Evolutionary conservation across 35 echinoderm and acorn worm genomes (phyloP).

Genomic region (Eucidaris tribuloides): DNA sequence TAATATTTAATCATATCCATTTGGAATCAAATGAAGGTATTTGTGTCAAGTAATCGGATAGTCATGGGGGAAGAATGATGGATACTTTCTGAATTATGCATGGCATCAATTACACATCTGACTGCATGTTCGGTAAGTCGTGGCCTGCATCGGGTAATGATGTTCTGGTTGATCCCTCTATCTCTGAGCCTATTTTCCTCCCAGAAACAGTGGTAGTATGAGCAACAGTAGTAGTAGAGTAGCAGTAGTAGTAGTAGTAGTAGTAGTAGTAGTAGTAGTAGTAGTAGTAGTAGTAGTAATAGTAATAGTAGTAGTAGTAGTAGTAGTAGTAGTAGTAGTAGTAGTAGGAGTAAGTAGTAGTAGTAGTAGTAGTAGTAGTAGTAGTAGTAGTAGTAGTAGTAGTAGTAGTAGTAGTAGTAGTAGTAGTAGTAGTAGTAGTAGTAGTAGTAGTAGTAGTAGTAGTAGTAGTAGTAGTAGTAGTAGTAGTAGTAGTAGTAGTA

Average conservation of each 20-base stretch:
- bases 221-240: too few relatives aligned
- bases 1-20: too few relatives aligned
- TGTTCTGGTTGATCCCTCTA: too few relatives aligned
- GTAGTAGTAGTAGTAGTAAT: background rate
- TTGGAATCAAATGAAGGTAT: too few relatives aligned
- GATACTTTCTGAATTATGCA: too few relatives aligned
- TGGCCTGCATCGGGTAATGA: too few relatives aligned
- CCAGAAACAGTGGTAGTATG: background rate
- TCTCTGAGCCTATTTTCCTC: too few relatives aligned
- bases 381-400: background rate
- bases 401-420: background rate
- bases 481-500: background rate
- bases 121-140: too few relatives aligned
- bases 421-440: background rate
- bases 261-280: background rate
- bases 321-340: background rate
- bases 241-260: background rate
- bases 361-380: background rate
- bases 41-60: too few relatives aligned
- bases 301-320: background rate
- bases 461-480: background rate
- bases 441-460: background rate
- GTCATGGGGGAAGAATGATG: too few relatives aligned
- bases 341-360: too few relatives aligned
- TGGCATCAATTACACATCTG: too few relatives aligned